Percentiles rank a stretch among this genome's conserved stretches.
phyloP scores from a whole-genome alignment of 2,888 invertebrate species.

The Resseliella maxima region DNA sequence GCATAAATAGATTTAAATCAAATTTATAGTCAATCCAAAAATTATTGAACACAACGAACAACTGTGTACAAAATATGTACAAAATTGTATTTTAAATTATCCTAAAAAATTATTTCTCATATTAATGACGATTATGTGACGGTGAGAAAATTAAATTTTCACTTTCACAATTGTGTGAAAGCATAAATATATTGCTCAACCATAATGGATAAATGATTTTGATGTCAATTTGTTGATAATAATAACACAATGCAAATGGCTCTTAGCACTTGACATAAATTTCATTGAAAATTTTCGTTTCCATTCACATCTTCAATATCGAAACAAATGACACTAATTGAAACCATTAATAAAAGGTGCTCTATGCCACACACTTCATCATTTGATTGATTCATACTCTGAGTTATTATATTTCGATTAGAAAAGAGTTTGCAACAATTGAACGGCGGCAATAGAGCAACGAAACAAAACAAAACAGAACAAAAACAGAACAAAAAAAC shows the following conservation, averaged over 20 bases:
- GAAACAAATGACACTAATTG: conserved; percentile 3
- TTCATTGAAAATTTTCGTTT: not conserved
- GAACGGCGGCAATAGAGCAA: not conserved
- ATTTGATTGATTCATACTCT: not conserved
- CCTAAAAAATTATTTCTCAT: no score
- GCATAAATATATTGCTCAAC: not conserved
- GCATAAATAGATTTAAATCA: not conserved
- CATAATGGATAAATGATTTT: conserved; percentile 6
- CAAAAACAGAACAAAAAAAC: not conserved
- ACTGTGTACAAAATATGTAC: not conserved
- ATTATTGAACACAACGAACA: not conserved
- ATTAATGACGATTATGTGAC: no score
- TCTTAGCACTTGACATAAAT: not conserved
- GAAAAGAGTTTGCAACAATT: conserved; percentile 24
- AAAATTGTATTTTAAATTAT: no score
- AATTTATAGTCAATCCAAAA: not conserved
- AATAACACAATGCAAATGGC: conserved; percentile 6
- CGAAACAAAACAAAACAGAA: not conserved
- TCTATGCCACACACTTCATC: not conserved
- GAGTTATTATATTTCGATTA: conserved; percentile 9
- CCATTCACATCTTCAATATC: not conserved
- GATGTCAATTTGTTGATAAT: not conserved
- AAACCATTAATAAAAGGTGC: not conserved
- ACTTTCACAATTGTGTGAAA: not conserved
- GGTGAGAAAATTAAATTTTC: not conserved